phyloP scores from a whole-genome alignment of 2,113 vertebrate species.

The Solenodon paradoxus region DNA sequence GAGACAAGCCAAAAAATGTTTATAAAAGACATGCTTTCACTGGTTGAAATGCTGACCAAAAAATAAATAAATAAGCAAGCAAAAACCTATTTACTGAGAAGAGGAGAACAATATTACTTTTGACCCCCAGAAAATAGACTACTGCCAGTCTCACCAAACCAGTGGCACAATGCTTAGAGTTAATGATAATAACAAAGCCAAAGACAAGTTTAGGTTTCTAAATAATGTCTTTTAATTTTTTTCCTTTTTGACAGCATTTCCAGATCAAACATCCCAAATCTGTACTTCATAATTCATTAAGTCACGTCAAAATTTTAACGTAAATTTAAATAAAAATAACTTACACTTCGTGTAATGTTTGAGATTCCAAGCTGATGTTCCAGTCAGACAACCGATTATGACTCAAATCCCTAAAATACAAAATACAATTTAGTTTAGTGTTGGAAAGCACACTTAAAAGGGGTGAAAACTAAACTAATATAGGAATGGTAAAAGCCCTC shows the following conservation, averaged over 20 bases:
- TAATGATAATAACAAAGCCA: background rate
- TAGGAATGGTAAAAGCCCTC: background rate
- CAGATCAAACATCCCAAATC: background rate
- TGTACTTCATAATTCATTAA: background rate
- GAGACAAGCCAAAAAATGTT: background rate
- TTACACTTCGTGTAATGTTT: constrained; percentile 87
- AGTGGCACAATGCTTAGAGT: background rate
- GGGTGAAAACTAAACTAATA: background rate
- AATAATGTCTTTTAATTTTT: constrained; percentile 1
- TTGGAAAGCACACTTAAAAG: background rate
- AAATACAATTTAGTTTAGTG: constrained; percentile 27
- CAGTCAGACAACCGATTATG: constrained; percentile 85
- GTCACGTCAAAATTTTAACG: constrained; percentile 31
- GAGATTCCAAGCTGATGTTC: constrained; percentile 80
- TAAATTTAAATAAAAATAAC: constrained; percentile 69
- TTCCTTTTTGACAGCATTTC: background rate
- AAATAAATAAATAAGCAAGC: no score
- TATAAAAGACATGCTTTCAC: background rate
- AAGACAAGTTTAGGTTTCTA: background rate
- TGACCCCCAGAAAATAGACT: background rate
- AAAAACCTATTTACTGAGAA: background rate
- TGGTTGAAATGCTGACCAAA: constrained; percentile 27
- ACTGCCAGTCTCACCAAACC: background rate
- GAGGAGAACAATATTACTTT: background rate
- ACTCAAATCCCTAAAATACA: constrained; percentile 85